These are phyloP conservation scores for Odontothrips loti DNA, from an alignment of 2,888 invertebrate genomes.

Conservation along the genomic window DNA sequence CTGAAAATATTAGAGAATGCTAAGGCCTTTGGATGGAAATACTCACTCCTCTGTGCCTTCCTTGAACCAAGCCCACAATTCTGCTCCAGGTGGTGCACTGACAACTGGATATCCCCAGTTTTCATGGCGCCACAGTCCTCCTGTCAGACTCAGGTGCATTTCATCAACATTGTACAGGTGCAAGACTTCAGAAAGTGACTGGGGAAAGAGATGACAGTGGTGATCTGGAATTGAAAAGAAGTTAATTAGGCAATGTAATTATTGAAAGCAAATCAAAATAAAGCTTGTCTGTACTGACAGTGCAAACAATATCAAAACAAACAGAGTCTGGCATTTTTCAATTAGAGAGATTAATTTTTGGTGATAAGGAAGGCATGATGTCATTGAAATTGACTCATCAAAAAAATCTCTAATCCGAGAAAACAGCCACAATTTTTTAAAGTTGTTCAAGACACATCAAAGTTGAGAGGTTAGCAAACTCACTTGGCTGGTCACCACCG, in stretches of 20 bases:
- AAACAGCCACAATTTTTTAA: background rate
- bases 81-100: constrained; percentile 89
- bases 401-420: background rate
- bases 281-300: too few relatives aligned
- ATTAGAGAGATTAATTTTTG: too few relatives aligned
- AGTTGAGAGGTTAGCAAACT: constrained; percentile 43
- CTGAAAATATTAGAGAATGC: background rate
- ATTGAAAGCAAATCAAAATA: background rate
- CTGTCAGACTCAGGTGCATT: constrained; percentile 84
- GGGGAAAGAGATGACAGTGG: constrained; percentile 83
- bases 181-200: constrained; percentile 83
- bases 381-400: background rate
- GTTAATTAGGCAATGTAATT: constrained; percentile 31
- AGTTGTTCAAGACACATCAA: background rate
- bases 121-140: constrained; percentile 90
- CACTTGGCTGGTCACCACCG: constrained; percentile 56
- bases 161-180: constrained; percentile 80
- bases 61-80: constrained; percentile 90
- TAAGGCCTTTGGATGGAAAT: background rate
- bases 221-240: constrained; percentile 56
- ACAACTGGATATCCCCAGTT: constrained; percentile 91
- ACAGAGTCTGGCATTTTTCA: too few relatives aligned
- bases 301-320: too few relatives aligned
- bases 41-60: constrained; percentile 53
- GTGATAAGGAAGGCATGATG: background rate